These are phyloP conservation scores for Himalopsyche phryganea DNA, from an alignment of 1,140 invertebrate genomes.

Conservation along the genomic window DNA sequence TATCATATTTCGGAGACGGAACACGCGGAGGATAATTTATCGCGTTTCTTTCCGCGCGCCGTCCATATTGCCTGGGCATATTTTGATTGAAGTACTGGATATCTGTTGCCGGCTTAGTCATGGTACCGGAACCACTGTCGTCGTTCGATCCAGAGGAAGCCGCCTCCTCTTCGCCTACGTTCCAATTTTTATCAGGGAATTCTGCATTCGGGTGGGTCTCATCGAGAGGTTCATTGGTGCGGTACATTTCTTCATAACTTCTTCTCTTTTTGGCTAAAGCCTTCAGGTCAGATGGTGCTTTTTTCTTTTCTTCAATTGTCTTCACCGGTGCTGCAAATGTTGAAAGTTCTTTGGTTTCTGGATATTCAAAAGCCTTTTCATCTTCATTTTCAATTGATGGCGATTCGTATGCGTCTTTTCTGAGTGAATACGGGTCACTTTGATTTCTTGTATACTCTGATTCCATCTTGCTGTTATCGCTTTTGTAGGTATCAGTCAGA, in stretches of 20 bases:
- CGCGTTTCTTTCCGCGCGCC: conserved; percentile 47
- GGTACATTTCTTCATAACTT: conserved; percentile 74
- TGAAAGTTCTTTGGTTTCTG: background rate
- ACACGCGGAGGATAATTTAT: conserved; percentile 47
- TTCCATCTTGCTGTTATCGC: background rate
- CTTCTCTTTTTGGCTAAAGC: conserved; percentile 56
- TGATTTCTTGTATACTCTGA: conserved; percentile 22
- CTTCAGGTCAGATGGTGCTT: conserved; percentile 27
- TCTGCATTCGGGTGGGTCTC: conserved; percentile 65
- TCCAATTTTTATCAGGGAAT: conserved; percentile 77
- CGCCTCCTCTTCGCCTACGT: conserved; percentile 64
- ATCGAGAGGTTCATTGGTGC: conserved; percentile 76
- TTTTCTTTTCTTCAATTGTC: conserved; percentile 37
- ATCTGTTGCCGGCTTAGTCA: conserved; percentile 56
- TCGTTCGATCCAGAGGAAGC: conserved; percentile 55
- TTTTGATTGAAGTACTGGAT: conserved; percentile 51
- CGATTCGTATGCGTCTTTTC: conserved; percentile 9
- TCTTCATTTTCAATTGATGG: background rate
- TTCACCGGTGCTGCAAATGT: background rate
- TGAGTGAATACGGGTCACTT: conserved; percentile 21
- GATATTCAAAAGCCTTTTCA: background rate
- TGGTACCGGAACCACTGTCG: conserved; percentile 55
- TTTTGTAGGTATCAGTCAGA: conserved; percentile 47
- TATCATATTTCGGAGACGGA: conserved; percentile 42
- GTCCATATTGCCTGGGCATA: conserved; percentile 51